Base-by-base conservation (phyloP, 2,797 vertebrate genomes). In the Anguilla obscura region DNA sequence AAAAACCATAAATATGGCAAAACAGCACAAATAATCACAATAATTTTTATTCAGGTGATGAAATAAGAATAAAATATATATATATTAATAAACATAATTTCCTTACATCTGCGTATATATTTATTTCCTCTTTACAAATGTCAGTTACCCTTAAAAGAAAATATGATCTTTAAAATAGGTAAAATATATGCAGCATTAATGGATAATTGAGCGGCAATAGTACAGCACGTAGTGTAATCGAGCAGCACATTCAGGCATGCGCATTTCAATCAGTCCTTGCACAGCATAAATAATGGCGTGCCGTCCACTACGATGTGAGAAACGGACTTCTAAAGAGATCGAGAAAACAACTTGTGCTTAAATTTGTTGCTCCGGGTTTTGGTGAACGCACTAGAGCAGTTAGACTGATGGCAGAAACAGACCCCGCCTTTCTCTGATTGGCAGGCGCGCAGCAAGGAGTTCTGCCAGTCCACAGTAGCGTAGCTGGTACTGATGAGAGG, bases 31-130 rank as follows among this genome's bases (percentile, higher is more conserved):
- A 48, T 82, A 48, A 82, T 82, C 79, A 50, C 14, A 12, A 48
- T 50, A 3, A 82, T 82, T 82, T 82, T 82, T 82, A 82, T 82
- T 82, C 40, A 82, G 40, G 79, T 45, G 40, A 18, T 48, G 45
- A 82, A 50, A 82, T 50, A 82, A 82, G 79, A 50, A 82, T 21
- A 82, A 82, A 50, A 82, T 50, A 82, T 82, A 36, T 80, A 80
- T 82, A 82, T 82, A 82, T 82, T 82, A 82, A 50, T 82, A 82
- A 82, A 48, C 79, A n/a, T 30, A 82, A 82, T 50, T 48, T 82
- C 40, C 40, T 82, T 82, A n/a, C 45, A 82, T 82, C 40, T 82
- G 79, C 45, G n/a, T 82, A 48, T n/a, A 50, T 82, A 48, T 82
- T 82, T 79, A 9, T 80, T 80, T 82, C 21, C 71, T 80, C 33